phyloP scores from a whole-genome alignment of 2,797 vertebrate species.

The Leuciscus waleckii region DNA sequence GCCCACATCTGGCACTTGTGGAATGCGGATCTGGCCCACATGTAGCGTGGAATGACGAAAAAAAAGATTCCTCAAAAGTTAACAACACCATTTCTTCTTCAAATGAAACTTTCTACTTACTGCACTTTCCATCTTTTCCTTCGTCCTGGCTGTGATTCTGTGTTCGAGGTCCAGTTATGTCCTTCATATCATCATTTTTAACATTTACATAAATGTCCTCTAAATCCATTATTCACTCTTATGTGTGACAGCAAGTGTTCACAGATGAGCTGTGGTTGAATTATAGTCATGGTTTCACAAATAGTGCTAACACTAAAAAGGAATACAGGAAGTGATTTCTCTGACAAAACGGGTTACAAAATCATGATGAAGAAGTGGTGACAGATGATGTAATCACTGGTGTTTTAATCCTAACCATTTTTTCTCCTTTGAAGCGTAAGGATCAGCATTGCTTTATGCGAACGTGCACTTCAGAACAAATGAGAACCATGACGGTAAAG shows the following conservation, averaged over 20 bases:
- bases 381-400: background rate
- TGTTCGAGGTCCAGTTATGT: background rate
- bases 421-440: background rate
- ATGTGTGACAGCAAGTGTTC: background rate
- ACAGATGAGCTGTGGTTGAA: background rate
- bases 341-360: background rate
- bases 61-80: no score
- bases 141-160: background rate
- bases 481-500: background rate
- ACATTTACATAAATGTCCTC: background rate
- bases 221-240: background rate
- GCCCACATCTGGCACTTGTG: no score
- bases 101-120: background rate
- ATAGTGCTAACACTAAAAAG: no score
- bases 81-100: no score
- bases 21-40: no score
- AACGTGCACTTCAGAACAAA: background rate
- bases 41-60: no score
- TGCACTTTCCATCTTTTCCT: background rate
- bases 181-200: background rate
- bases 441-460: background rate
- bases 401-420: no score
- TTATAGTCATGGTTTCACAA: no score
- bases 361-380: background rate
- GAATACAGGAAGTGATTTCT: background rate